Base-by-base conservation (phyloP, 2,888 invertebrate species). In the Panzeria rudis region DNA sequence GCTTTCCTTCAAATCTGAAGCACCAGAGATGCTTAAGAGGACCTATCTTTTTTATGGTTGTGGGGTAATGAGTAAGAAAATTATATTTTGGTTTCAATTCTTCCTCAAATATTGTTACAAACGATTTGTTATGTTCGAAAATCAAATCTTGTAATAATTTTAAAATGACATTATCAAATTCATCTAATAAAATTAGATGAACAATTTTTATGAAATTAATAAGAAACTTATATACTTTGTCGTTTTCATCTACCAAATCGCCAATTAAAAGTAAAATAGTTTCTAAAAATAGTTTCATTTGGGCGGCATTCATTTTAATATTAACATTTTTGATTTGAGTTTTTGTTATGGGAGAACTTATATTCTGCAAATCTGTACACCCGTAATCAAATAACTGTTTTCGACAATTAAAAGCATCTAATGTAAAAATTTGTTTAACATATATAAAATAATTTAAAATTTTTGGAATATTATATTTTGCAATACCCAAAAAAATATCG, bases 401-500 rank as follows among this genome's bases (percentile, higher is more conserved):
- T 41, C 82, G 25, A 68, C 41, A 86, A 41, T 80, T 86, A 77
- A 86, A 83, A 11, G 80, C 62, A n/a, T 83, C 80, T 35, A 83
- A 83, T 11, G 77, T 71, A 64, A 83, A 77, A n/a, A 61, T 32
- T 68, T 77, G 47, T 81, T 86, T 81, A 73, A 84, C 50, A 83
- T 72, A 86, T 64, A 87, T 86, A 69, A 85, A 84, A 75, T 86
- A 85, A 54, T 85, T 81, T 50, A 86, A 76, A 25, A 79, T 76
- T 81, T 86, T 86, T 69, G 75, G 41, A 29, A 87, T 76, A 56
- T 84, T 81, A 50, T 82, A 85, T 71, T 66, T 78, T 69, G 81
- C 85, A 41, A 86, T 84, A 47, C 86, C 84, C 29, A 86, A 66
- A 54, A 80, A 86, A 78, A 86, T 80, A 38, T 86, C 84, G 59